Evolutionary conservation across 2,888 invertebrate genomes (phyloP).

Genomic region (Heliconius sara): DNA sequence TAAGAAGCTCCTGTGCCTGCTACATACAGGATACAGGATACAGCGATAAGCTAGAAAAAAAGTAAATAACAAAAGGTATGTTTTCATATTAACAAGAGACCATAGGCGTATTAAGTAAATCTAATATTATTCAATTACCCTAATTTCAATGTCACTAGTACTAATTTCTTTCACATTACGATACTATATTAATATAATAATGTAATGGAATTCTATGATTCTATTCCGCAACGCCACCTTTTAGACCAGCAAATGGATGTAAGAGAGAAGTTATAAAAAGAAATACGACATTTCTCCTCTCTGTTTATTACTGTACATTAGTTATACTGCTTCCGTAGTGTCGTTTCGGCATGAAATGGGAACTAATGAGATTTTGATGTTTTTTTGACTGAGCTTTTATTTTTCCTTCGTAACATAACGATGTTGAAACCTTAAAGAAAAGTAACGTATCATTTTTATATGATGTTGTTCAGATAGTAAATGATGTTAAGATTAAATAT

Average conservation of each 20-base stretch:
- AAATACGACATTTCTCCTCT: constrained; percentile 81
- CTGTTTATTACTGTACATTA: constrained; percentile 83
- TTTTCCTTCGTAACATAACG: constrained; percentile 64
- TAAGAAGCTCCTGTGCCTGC: no score
- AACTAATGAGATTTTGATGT: constrained; percentile 85
- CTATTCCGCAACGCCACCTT: constrained; percentile 67
- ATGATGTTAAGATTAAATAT: not conserved
- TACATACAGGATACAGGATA: no score
- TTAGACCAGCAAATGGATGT: constrained; percentile 79
- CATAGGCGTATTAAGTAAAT: not conserved
- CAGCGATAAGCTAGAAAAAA: not conserved
- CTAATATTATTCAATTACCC: not conserved
- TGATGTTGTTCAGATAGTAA: constrained; percentile 14
- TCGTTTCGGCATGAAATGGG: constrained; percentile 82
- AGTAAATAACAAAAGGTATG: not conserved
- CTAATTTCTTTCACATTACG: not conserved
- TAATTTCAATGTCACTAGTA: constrained; percentile 8
- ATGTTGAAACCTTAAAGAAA: constrained; percentile 60
- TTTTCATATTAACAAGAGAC: not conserved
- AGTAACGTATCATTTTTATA: constrained; percentile 46
- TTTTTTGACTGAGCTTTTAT: constrained; percentile 84
- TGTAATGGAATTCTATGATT: constrained; percentile 49
- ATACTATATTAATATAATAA: constrained; percentile 5
- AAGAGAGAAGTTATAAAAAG: constrained; percentile 81
- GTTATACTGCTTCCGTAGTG: constrained; percentile 84